phyloP scores from a whole-genome alignment of 2,888 invertebrate genomes.

The Metallyticus violacea region DNA sequence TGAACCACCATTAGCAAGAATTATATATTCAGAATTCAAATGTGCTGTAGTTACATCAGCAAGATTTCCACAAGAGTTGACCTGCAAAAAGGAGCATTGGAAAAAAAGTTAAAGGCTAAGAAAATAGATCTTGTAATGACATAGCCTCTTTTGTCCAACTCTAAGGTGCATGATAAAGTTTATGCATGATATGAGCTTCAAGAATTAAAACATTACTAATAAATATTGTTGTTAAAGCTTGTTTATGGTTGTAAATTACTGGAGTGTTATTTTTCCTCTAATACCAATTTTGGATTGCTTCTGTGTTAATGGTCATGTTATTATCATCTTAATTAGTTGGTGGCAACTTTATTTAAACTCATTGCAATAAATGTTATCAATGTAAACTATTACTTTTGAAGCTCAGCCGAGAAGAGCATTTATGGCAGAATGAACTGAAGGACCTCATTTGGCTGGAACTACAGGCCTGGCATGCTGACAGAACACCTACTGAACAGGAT shows the following conservation, averaged over 20 bases:
- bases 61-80: no score
- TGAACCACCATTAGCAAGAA: no score
- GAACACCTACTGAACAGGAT: slow-evolving; percentile 74
- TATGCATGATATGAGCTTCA: no score
- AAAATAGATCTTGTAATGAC: no score
- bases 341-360: neutral
- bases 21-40: no score
- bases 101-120: no score
- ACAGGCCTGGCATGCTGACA: slow-evolving; percentile 77
- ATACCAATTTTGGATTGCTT: neutral
- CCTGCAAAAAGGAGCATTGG: no score
- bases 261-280: neutral
- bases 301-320: neutral
- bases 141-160: neutral
- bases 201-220: no score
- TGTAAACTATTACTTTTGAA: slow-evolving; percentile 46
- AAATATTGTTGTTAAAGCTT: no score
- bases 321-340: no score
- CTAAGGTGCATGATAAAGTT: neutral
- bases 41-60: no score
- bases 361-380: neutral
- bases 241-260: no score
- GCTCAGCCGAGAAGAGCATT: slow-evolving; percentile 80
- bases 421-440: slow-evolving; percentile 85
- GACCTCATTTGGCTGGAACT: slow-evolving; percentile 91